phyloP scores from a whole-genome alignment of 2,888 invertebrate genomes.

The Diploptera punctata region DNA sequence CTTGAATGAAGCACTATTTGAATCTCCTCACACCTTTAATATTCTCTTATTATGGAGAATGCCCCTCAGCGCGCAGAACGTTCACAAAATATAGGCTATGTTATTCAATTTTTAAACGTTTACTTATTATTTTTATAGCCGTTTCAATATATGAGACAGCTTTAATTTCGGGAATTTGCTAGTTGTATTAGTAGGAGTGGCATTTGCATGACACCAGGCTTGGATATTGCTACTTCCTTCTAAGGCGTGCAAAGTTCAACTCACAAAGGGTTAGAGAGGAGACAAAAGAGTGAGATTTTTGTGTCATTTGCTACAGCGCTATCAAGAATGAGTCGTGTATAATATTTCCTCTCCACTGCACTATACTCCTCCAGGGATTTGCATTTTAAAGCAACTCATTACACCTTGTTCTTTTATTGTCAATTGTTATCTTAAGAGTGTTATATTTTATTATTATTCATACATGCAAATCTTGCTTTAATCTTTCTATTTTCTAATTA shows the following conservation, averaged over 20 bases:
- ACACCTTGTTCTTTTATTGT: neutral
- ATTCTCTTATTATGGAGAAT: too few species aligned
- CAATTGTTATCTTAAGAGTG: too few species aligned
- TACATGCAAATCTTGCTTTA: too few species aligned
- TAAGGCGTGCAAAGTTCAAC: neutral
- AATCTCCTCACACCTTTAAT: too few species aligned
- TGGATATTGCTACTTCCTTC: conserved; percentile 3
- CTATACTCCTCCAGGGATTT: neutral
- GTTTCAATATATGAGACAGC: too few species aligned
- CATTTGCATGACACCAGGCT: conserved; percentile 7
- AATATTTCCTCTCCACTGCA: neutral
- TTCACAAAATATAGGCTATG: too few species aligned
- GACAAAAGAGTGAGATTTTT: neutral
- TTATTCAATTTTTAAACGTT: too few species aligned
- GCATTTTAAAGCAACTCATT: neutral
- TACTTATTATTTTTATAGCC: too few species aligned
- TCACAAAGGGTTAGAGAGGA: neutral
- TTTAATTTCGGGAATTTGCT: conserved; percentile 20
- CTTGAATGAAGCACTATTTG: too few species aligned
- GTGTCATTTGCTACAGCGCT: neutral
- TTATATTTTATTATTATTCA: too few species aligned
- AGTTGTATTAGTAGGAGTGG: neutral
- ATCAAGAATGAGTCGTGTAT: neutral
- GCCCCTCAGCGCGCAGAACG: too few species aligned
- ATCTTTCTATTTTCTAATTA: too few species aligned